Evolutionary conservation across 2,888 invertebrate genomes (phyloP), one percentile per base, ranked within the genome.

Genomic region (Andrena fulva): DNA sequence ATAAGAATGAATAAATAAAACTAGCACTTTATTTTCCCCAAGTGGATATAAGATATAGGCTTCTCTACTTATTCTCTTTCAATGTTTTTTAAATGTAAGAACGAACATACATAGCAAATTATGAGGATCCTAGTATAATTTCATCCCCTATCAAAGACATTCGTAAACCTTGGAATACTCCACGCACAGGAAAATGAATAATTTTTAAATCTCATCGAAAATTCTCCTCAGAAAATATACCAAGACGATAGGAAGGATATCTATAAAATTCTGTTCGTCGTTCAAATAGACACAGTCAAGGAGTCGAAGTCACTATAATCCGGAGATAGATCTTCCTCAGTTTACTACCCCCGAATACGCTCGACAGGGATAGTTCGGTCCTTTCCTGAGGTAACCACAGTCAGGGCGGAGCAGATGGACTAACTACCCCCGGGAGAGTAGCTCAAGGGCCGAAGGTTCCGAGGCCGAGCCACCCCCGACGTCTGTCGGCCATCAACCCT

Each of bases 361-460:
- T 84, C 59, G 76, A 64, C 62, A 59, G 70, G 69, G 71, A 64
- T 56, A 52, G 64, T 59, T 35, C 64, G 33, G 52, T 56, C 29
- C 73, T 81, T 59, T 80, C 68, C 74, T 59, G 64, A 90, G 86
- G 87, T 86, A 90, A 88, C 89, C 89, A 77, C 87, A 87, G 50
- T 76, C 83, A 69, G 63, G 80, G 71, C 66, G 52, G 82, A 90
- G 88, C 93, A 93, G 92, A 93, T 92, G 93, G 92, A 93, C 91
- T 90, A 91, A 93, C 92, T 92, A 89, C 90, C 89, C 93, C 91
- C 92, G 72, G 35, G 93, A 91, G 93, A 90, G 80, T 76, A 54
- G 85, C 87, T 82, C 82, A 82, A 88, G 86, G 91, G 90, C 87
- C 89, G 82, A 84, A 85, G 85, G 88, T 85, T 84, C 79, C 77